phyloP scores from a whole-genome alignment of 2,888 invertebrate genomes.

The Seira musarum region DNA sequence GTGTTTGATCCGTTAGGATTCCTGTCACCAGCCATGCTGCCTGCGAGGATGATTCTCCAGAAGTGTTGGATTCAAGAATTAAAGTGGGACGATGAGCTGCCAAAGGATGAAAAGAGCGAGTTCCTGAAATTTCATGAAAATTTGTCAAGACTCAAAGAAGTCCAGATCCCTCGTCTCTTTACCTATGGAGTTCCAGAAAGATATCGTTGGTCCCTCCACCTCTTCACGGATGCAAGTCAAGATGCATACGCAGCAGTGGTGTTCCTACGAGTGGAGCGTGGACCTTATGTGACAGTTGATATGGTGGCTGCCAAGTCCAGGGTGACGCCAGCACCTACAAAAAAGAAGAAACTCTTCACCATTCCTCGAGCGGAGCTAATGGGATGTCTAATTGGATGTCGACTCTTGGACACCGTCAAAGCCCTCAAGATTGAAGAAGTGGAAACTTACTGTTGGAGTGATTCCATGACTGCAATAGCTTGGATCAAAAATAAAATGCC shows the following conservation, averaged over 20 bases:
- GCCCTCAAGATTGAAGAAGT: slow-evolving; percentile 18
- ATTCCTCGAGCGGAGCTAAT: slow-evolving; percentile 64
- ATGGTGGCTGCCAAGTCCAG: slow-evolving; percentile 52
- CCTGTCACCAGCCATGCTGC: too few species aligned
- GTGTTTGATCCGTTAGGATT: too few species aligned
- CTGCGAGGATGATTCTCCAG: too few species aligned
- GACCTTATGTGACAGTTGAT: slow-evolving; percentile 22
- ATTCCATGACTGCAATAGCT: slow-evolving; percentile 56
- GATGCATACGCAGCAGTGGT: slow-evolving; percentile 69
- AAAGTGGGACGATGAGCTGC: too few species aligned
- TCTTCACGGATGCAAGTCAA: slow-evolving; percentile 70
- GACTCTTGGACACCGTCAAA: slow-evolving; percentile 17
- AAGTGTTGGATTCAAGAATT: too few species aligned
- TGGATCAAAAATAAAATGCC: slow-evolving; percentile 61
- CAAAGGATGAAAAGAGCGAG: too few species aligned
- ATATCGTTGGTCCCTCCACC: slow-evolving; percentile 65
- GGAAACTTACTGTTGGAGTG: slow-evolving; percentile 42
- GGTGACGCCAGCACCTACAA: slow-evolving; percentile 59
- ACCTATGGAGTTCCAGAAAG: background rate
- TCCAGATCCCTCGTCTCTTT: background rate
- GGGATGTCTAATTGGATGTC: too few species aligned
- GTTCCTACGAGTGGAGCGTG: slow-evolving; percentile 57
- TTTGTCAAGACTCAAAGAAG: too few species aligned
- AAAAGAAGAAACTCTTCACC: slow-evolving; percentile 47
- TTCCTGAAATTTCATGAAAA: too few species aligned